Base-by-base conservation (phyloP, 2,113 vertebrate species). In the Elephas maximus region DNA sequence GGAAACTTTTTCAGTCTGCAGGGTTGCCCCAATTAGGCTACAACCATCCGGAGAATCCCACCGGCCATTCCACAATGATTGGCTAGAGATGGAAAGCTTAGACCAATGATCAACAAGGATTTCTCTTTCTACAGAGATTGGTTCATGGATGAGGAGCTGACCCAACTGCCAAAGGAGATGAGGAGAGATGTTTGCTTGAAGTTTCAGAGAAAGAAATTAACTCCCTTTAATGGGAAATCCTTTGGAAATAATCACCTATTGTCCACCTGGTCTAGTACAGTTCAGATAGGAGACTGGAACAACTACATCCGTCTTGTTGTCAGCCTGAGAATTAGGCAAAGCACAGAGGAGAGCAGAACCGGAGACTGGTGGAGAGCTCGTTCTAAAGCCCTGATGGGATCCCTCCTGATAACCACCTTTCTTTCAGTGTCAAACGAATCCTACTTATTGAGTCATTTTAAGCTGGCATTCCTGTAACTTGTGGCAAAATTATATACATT, bases 241-340 rank as follows among this genome's bases (percentile, higher is more conserved):
- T 71, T 62, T 63, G 18, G 44, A 51, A 91, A 15, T 24, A 33
- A 33, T 69, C 33, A 11, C 44, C 12, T 67, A 8, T 63, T 79
- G 84, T 26, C 53, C 26, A 78, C 28, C 2, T 15, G 60, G 8
- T 65, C 21, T n/a, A 78, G 15, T 15, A 28, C 26, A 11, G 28
- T 73, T 74, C 44, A 79, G 62, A 28, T 9, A 24, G 1, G 37
- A 84, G 21, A 1, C 45, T 30, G 28, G 8, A 18, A 80, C 37
- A 17, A 8, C 0, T 21, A 3, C 37, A 5, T 41, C 53, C 24
- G 20, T 8, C 8, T 44, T 1, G 9, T 20, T 37, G 53, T 24
- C n/a, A 84, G 18, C 10, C 21, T 12, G 4, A 57, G 24, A 2
- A 33, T 23, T 2, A 53, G 69, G 45, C 0, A 0, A 4, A 30